Evolutionary conservation across 1,140 invertebrate species (phyloP), one percentile per base, ranked within the genome.

Genomic region (Panagrolaimus sp.): DNA sequence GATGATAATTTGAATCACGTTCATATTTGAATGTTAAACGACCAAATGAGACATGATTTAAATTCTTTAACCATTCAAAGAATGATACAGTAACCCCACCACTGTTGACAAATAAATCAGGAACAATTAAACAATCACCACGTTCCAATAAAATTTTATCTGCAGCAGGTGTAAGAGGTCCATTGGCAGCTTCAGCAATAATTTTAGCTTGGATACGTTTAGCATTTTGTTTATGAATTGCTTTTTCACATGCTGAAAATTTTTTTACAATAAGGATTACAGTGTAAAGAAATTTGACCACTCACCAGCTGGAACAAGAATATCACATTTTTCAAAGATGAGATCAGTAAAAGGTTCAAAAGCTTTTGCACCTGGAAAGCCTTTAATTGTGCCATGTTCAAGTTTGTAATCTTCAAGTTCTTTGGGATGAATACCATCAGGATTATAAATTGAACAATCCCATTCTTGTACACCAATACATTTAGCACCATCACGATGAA

Each of bases 51-150:
- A 99, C 96, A 84, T 99, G 96, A 85, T 98, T 98, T 48, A 99
- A 87, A 87, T 99, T 98, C 87, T 99, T 99, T 72, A 99, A 87
- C 96, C 96, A 98, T 84, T 99, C 96, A 86, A 99, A 99, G 88
- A 97, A 99, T 26, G 95, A 98, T 10, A 99, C 96, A 17, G 96
- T 98, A 5, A 98, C 96, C 92, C 94, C 94, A 86, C 95, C 95
- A 78, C 93, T 94, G 87, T 98, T 98, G 79, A 96, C 90, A 85
- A 91, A 92, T 84, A 96, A 86, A 87, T 98, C 96, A 38, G 96
- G 96, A 83, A 99, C 96, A 66, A 98, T 91, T 24, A 99, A 88
- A 77, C 96, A 90, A 62, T 83, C 69, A 84, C 97, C 97, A 79
- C 90, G 90, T 48, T 96, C 90, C 69, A 94, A 89, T 7, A 99